Evolutionary conservation across 2,888 invertebrate genomes (phyloP).

Genomic region (Calephelis perditalis): DNA sequence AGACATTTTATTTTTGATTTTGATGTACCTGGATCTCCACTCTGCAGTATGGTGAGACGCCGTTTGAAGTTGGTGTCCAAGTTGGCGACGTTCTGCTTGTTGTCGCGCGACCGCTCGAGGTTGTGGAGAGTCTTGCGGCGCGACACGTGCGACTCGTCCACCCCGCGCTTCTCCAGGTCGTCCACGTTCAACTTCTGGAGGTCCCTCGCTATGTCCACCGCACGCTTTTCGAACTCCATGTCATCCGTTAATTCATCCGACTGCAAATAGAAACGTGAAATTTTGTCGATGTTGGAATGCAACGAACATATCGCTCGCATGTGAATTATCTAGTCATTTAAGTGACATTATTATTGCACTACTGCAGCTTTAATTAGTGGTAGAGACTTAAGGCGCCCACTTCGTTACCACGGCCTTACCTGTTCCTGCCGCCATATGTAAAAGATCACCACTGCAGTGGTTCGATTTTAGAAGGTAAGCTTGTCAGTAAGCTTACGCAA

Average conservation of each 20-base stretch:
- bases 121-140: constrained; percentile 92
- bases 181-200: constrained; percentile 90
- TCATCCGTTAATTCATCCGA: constrained; percentile 90
- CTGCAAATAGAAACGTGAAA: constrained; percentile 46
- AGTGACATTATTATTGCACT: no score
- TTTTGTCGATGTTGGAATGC: no score
- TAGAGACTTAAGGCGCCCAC: no score
- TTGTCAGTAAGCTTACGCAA: no score
- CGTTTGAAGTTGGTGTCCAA: constrained; percentile 96
- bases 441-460: no score
- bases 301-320: no score
- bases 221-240: constrained; percentile 90
- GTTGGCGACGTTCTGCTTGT: constrained; percentile 90
- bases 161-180: constrained; percentile 84
- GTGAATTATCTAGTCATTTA: no score
- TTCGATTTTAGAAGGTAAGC: no score
- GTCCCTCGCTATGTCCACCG: constrained; percentile 93
- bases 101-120: constrained; percentile 89
- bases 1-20: no score
- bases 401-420: no score
- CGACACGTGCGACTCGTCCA: constrained; percentile 86
- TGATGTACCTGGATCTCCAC: constrained; percentile 76
- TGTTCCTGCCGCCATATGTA: no score
- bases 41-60: constrained; percentile 88
- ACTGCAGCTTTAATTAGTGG: no score